Evolutionary conservation across 2,797 vertebrate genomes (phyloP), one percentile per base, ranked within the genome.

Genomic region (Gadopsis bispinosus): DNA sequence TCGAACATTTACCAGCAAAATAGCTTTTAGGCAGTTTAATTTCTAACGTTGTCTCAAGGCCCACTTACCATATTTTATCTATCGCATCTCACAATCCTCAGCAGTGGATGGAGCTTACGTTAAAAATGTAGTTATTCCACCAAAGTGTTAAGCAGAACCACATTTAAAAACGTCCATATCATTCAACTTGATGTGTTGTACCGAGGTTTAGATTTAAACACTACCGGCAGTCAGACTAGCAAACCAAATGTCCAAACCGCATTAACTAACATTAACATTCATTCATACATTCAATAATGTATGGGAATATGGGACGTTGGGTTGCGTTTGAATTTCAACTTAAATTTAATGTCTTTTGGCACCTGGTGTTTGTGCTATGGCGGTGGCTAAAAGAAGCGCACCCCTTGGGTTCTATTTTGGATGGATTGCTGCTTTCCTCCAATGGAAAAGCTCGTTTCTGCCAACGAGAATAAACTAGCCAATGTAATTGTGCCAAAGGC

Each of bases 351-450:
- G 9, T 13, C 1, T 4, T 19, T 1, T 22, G 3, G 4, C 17
- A 6, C 31, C 1, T 35, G 1, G 1, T 20, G 20, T 17, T 47
- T 51, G 5, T 11, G 29, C 43, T 9, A 6, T 48, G 13, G 59
- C 31, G 1, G 0, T 7, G 1, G 0, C 0, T 3, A 83, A 93
- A 93, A 81, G 4, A 86, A 94, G 80, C 89, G 77, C 74, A 87
- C 81, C 75, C 33, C 0, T 6, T 58, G 17, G 48, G 55, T 73
- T 75, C 72, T 29, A 7, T 64, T 31, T 67, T 62, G 62, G 79
- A 92, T 64, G 48, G 91, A 93, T 87, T 77, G 65, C 26, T 54
- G 11, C 7, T 61, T 19, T 14, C 5, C 5, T 47, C 93, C 94
- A 95, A 94, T 95, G 13, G 63, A 22, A 80, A 58, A 7, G 26